Conservation (phyloP, 2,888 invertebrate genomes). For the Stenichneumon culpator region DNA sequence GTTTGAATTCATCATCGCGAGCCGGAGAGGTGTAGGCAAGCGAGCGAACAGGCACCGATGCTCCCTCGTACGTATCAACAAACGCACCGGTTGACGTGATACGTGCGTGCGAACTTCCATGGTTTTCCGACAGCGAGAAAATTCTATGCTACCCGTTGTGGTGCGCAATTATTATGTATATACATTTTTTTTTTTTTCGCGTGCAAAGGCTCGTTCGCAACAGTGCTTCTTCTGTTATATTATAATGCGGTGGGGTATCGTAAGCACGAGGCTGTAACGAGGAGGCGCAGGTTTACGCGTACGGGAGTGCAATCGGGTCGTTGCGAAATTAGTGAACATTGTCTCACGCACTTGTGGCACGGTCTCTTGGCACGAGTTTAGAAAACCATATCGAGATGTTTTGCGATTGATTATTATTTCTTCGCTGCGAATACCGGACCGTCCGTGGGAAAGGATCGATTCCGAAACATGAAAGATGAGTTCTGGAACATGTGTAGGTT, state of each 20-base stretch:
- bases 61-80: slow-evolving; percentile 63
- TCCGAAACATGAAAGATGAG: background rate
- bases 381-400: background rate
- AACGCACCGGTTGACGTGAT: slow-evolving; percentile 45
- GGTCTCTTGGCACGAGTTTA: slow-evolving; percentile 10
- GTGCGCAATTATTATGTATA: slow-evolving; percentile 61
- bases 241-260: slow-evolving; percentile 30
- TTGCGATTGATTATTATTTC: background rate
- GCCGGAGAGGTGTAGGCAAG: background rate
- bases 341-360: slow-evolving; percentile 51
- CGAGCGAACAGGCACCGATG: slow-evolving; percentile 59
- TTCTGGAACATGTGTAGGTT: too few species aligned
- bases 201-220: slow-evolving; percentile 62
- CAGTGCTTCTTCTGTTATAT: slow-evolving; percentile 30
- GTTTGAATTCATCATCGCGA: slow-evolving; percentile 19
- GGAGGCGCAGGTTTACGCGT: slow-evolving; percentile 39
- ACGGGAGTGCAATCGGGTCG: slow-evolving; percentile 63
- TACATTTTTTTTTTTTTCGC: slow-evolving; percentile 52
- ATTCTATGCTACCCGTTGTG: slow-evolving; percentile 31
- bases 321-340: slow-evolving; percentile 62
- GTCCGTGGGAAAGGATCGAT: background rate
- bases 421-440: background rate
- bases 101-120: slow-evolving; percentile 68
- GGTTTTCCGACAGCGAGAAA: slow-evolving; percentile 64
- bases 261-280: slow-evolving; percentile 21